Base-by-base conservation (phyloP, 2,113 vertebrate genomes). In the Dascyllus trimaculatus region DNA sequence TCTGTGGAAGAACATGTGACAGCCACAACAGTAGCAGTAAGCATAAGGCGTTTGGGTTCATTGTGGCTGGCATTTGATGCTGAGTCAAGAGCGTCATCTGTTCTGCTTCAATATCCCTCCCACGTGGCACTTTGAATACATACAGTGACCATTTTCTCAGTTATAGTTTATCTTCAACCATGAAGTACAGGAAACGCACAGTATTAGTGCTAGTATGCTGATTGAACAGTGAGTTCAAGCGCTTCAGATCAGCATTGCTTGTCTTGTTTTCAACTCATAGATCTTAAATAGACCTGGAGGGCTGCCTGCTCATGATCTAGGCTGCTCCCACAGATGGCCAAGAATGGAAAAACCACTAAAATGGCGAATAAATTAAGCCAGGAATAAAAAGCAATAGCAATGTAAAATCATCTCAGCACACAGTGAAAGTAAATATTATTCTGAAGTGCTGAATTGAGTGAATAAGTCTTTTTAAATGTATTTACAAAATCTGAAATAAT, bases 301-400 rank as follows among this genome's bases (percentile, higher is more conserved):
- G 54, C 61, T 54, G 63, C 67, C 52, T 22, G 49, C 74, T 71
- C 17, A 63, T 82, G 51, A 85, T 82, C 61, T 26, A 57, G 48
- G 63, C 60, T 68, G 24, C 62, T 45, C 15, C 22, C 45, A 70
- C 67, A 60, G 75, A 80, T 84, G 48, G 78, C 19, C 51, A 51
- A 52, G 26, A 56, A 54, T 52, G 51, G 35, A 66, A 35, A 58
- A 71, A 45, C 21, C 24, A 24, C 17, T 24, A 17, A 43, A 71
- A 54, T 11, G 46, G 32, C 40, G 9, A 35, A 49, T 26, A 45
- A 51, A 84, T 3, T 2, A 68, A 17, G n/a, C 1, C 13, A 59
- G 32, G 52, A 13, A 40, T 14, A 5, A 18, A 73, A 25, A 38
- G 19, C 11, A 26, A 62, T 7, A n/a, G 1, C 5, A 29, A 35